phyloP scores from a whole-genome alignment of 2,797 vertebrate species.

The Myripristis jacobus region DNA sequence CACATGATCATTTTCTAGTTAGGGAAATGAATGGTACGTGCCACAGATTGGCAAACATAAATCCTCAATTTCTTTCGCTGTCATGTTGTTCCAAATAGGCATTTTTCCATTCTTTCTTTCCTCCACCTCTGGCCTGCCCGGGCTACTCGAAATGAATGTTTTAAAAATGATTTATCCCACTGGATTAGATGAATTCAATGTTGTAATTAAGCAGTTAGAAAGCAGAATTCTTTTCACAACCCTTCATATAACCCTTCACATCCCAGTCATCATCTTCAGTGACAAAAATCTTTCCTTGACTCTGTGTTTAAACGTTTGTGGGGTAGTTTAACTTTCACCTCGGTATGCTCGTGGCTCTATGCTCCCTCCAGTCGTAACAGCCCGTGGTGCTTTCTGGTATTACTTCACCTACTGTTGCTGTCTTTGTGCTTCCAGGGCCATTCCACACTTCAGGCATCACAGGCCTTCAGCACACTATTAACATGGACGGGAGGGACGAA shows the following conservation, averaged over 20 bases:
- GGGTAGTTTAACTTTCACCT: neutral
- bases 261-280: neutral
- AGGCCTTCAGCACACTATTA: constrained; percentile 83
- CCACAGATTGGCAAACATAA: neutral
- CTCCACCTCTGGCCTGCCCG: no score
- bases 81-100: neutral
- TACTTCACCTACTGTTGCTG: neutral
- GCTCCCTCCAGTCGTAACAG: neutral
- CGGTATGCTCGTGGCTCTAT: no score
- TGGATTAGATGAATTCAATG: neutral
- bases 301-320: neutral
- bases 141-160: no score
- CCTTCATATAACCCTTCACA: no score
- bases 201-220: neutral
- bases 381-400: neutral
- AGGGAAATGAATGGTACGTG: neutral
- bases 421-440: constrained; percentile 75
- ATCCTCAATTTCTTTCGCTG: neutral
- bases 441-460: constrained; percentile 85
- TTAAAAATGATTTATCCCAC: neutral
- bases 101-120: neutral
- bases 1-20: no score
- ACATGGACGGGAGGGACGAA: constrained; percentile 86
- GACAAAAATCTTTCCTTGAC: neutral
- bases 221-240: neutral